phyloP scores from a whole-genome alignment of 2,797 vertebrate species.

The Thripadectes ignobilis region DNA sequence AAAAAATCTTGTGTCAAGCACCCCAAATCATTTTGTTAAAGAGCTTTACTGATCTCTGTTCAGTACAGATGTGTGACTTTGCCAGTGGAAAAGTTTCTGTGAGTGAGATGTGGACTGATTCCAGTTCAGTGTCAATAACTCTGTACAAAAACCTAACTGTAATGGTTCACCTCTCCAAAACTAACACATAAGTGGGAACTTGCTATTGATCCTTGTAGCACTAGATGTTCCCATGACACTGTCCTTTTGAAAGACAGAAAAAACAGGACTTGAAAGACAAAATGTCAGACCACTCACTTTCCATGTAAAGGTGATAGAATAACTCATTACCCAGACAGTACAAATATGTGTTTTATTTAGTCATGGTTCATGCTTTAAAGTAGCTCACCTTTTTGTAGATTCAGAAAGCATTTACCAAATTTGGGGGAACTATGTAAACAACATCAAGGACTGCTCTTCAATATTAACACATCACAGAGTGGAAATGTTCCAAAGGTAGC shows the following conservation, averaged over 20 bases:
- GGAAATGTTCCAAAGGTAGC: neutral
- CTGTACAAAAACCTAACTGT: neutral
- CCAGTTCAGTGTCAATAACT: neutral
- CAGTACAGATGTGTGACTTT: neutral
- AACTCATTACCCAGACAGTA: neutral
- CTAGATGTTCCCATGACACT: neutral
- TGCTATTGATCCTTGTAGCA: neutral
- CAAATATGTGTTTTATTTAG: neutral
- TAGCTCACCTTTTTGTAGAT: neutral
- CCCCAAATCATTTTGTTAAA: neutral
- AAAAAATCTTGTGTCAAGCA: neutral
- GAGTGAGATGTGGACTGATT: neutral
- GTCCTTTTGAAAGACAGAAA: neutral
- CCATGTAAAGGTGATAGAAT: neutral
- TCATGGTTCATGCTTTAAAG: neutral
- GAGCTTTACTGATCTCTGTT: neutral
- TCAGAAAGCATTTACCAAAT: neutral
- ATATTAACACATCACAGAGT: neutral
- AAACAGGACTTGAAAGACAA: neutral
- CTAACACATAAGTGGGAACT: neutral
- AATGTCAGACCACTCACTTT: neutral
- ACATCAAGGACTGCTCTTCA: neutral
- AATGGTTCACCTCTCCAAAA: neutral
- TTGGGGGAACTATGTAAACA: neutral
- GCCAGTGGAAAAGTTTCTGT: neutral